Evolutionary conservation across 2,797 vertebrate genomes (phyloP).

Genomic region (Leucoraja ocellata): DNA sequence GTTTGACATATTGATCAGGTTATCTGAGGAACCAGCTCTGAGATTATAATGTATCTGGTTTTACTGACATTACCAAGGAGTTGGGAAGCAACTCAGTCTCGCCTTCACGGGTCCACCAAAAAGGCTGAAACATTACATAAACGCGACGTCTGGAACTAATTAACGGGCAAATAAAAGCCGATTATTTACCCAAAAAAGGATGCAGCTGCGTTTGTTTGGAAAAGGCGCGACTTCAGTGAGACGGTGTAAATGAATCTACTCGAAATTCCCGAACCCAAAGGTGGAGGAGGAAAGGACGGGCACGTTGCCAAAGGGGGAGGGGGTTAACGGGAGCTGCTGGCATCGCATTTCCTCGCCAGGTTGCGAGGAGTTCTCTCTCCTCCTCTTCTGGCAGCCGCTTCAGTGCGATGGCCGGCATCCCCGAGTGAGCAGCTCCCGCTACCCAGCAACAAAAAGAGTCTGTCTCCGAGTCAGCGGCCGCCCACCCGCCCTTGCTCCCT

Average conservation of each 20-base stretch:
- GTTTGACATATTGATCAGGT: too few relatives aligned
- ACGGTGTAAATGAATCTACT: neutral
- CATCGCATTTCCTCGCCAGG: neutral
- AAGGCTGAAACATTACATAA: neutral
- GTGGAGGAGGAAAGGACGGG: neutral
- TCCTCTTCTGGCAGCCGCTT: neutral
- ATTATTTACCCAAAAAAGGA: neutral
- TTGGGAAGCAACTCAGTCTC: neutral
- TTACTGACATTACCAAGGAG: neutral
- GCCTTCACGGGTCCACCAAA: neutral
- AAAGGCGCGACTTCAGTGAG: neutral
- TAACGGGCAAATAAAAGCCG: too few relatives aligned
- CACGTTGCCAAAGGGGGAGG: neutral
- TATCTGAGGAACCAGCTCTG: too few relatives aligned
- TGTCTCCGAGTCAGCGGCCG: too few relatives aligned
- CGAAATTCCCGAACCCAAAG: neutral
- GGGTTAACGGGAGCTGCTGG: neutral
- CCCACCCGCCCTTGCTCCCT: neutral
- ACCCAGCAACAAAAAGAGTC: neutral
- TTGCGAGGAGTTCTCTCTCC: neutral
- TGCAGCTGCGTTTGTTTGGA: neutral
- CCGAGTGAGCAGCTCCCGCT: conserved; percentile 41
- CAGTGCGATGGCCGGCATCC: neutral
- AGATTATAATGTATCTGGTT: neutral
- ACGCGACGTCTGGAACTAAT: neutral